Evolutionary conservation across 2,888 invertebrate species (phyloP), one percentile per base, ranked within the genome.

Genomic region (Hirtodrosophila confusa): DNA sequence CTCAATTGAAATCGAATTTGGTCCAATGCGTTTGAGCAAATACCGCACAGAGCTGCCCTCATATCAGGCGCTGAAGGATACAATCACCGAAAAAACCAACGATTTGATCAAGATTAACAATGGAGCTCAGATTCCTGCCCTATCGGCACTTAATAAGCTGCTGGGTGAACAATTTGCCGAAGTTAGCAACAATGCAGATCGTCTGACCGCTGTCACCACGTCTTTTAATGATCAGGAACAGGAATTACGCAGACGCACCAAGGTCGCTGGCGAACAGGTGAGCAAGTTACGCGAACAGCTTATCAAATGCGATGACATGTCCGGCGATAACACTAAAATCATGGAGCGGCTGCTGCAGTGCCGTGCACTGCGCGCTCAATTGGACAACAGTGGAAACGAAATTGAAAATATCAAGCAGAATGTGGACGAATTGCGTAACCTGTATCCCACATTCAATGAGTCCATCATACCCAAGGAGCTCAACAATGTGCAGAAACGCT

Each of bases 261-360:
- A 96, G 91, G 92, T 92, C 4, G 93, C 94, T 0, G 94, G 95
- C 4, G 96, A 95, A 65, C 93, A 93, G 66, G 93, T 97, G 0
- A 94, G 95, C 11, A 94, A 94, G 89, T 93, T 97, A 17, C 94
- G 97, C 12, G 97, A 97, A 88, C 94, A 95, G 40, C 94, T 97
- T n/a, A 95, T 96, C 40, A 96, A 96, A 90, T 97, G 97, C 88
- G 97, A 97, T 89, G 97, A 97, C 87, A 93, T 97, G 92, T 96
- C 96, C 3, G 98, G 98, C 0, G 96, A 96, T 77, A 97, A 97
- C 84, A 93, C 94, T 0, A 96, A 96, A 88, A 95, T 98, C 60
- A 93, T 97, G 55, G 94, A 95, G 74, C 94, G 97, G 56, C 92
- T 98, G 2, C 93, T 95, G 65, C 94, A 94, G 68, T 95, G 97